Conservation (phyloP, 2,113 vertebrate species). For the Prinia subflava region DNA sequence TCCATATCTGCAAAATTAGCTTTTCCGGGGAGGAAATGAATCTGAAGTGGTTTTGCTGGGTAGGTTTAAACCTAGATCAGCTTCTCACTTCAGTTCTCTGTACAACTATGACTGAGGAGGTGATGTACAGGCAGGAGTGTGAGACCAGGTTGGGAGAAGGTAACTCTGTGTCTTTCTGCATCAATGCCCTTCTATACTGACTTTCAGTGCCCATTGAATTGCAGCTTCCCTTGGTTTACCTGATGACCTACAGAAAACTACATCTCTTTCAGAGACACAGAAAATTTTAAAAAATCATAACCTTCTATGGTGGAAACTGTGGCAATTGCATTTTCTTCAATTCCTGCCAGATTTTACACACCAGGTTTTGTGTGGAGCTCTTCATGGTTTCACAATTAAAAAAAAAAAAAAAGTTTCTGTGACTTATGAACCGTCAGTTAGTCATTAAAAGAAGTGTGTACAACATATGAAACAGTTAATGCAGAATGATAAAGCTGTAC, state of each 20-base stretch:
- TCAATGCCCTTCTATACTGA: not conserved
- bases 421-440: not conserved
- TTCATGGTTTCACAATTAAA: not conserved
- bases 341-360: not conserved
- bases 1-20: not conserved
- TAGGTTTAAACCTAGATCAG: not conserved
- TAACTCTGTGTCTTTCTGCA: not conserved
- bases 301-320: not conserved
- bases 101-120: not conserved
- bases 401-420: not conserved
- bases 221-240: not conserved
- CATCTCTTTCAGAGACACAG: not conserved
- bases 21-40: not conserved
- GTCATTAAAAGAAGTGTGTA: not conserved
- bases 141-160: not conserved
- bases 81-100: not conserved
- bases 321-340: not conserved
- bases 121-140: not conserved
- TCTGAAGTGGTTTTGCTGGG: not conserved
- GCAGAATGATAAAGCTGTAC: not conserved
- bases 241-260: not conserved
- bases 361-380: not conserved
- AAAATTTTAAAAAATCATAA: not conserved
- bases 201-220: not conserved
- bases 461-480: conserved; percentile 22